Conservation (phyloP, 2,113 vertebrate genomes). For the Ctenomys sociabilis region DNA sequence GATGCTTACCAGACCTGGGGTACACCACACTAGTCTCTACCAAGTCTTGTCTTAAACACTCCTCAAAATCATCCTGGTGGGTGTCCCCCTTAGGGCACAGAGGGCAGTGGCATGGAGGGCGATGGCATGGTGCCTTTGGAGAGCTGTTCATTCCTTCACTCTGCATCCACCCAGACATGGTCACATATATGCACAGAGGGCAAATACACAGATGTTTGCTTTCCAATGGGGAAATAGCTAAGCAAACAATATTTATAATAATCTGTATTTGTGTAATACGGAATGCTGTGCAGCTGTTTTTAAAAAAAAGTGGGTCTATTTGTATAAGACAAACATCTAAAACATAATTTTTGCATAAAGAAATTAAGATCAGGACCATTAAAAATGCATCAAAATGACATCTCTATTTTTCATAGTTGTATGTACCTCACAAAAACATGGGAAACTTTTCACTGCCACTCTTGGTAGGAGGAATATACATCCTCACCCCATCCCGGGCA, state of each 20-base stretch:
- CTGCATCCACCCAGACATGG: neutral
- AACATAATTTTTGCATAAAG: slow-evolving; percentile 7
- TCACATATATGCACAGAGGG: neutral
- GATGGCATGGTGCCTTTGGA: neutral
- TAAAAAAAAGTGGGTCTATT: neutral
- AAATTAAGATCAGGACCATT: neutral
- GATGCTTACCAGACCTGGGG: neutral
- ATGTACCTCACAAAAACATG: neutral
- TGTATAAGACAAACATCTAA: neutral
- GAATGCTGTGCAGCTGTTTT: neutral
- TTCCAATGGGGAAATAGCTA: neutral
- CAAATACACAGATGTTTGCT: neutral
- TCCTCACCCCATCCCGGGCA: neutral
- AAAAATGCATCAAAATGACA: neutral
- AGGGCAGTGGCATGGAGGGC: neutral
- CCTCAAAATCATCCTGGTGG: neutral
- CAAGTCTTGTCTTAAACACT: neutral
- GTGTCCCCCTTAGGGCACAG: neutral
- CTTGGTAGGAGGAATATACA: neutral
- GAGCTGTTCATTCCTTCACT: neutral
- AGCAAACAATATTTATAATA: neutral
- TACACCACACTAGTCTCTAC: neutral
- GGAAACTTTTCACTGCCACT: neutral
- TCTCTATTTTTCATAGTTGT: neutral
- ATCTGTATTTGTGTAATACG: neutral